Conservation (phyloP, 1,140 invertebrate species). For the Bicyclus anynana region DNA sequence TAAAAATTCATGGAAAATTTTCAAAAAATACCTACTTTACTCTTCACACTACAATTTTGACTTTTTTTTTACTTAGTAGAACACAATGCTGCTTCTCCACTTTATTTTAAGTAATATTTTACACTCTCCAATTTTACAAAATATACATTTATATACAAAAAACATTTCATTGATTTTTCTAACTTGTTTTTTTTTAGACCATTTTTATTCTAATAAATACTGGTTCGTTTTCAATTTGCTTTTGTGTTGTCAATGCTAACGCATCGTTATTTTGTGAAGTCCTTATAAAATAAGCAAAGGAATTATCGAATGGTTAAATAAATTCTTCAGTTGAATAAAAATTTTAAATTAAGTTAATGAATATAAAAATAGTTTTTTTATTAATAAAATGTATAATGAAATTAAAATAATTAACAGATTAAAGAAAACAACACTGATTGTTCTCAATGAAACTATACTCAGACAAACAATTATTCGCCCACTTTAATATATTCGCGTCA, state of each 20-base stretch:
- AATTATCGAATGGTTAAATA: too few relatives aligned
- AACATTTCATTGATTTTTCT: background rate
- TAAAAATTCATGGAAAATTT: background rate
- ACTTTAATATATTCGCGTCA: too few relatives aligned
- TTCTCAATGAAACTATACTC: too few relatives aligned
- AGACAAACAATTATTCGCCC: too few relatives aligned
- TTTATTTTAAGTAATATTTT: background rate
- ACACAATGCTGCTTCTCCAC: slow-evolving; percentile 16
- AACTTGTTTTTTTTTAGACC: background rate
- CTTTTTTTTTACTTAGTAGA: slow-evolving; percentile 5
- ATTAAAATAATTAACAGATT: too few relatives aligned
- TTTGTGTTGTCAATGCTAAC: slow-evolving; percentile 19
- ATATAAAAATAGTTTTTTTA: too few relatives aligned
- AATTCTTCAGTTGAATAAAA: background rate
- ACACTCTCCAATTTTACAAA: background rate
- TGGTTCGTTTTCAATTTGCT: background rate
- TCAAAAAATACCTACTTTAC: background rate
- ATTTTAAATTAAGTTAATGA: background rate
- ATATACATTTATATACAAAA: background rate
- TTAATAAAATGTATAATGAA: too few relatives aligned
- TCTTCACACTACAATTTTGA: background rate
- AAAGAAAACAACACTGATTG: too few relatives aligned
- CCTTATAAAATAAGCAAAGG: slow-evolving; percentile 3
- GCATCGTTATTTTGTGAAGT: slow-evolving; percentile 22
- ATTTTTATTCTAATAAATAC: background rate